Conservation (phyloP, 2,797 vertebrate genomes). For the Helostoma temminkii region DNA sequence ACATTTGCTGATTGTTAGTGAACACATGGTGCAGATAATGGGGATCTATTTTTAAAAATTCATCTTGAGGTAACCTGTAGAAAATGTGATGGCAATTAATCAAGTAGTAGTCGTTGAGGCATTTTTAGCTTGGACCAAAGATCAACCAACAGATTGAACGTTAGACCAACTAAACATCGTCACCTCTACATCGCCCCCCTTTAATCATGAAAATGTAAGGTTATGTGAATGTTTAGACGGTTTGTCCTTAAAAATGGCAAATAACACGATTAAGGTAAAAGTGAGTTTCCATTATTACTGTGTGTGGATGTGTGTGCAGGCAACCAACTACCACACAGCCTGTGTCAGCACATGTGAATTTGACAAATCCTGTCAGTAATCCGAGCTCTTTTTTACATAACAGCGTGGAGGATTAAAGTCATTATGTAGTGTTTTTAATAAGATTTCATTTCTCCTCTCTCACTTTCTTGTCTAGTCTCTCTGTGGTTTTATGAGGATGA, state of each 20-base stretch:
- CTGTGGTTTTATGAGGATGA: constrained; percentile 36
- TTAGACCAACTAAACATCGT: background rate
- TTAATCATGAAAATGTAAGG: constrained; percentile 18
- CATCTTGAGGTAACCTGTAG: too few species aligned
- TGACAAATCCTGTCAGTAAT: constrained; percentile 57
- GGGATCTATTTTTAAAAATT: too few species aligned
- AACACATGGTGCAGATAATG: background rate
- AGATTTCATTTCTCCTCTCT: constrained; percentile 61
- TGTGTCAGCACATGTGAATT: constrained; percentile 33
- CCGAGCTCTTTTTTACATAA: constrained; percentile 72
- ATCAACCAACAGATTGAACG: too few species aligned
- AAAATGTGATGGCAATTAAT: background rate
- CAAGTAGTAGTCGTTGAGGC: background rate
- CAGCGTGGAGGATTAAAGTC: constrained; percentile 73
- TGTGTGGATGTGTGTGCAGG: background rate
- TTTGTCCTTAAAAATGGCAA: constrained; percentile 4
- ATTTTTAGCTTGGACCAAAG: too few species aligned
- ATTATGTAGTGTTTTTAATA: constrained; percentile 71
- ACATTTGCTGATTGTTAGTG: constrained; percentile 1
- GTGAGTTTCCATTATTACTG: constrained; percentile 1
- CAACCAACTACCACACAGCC: constrained; percentile 1
- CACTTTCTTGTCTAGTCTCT: constrained; percentile 30
- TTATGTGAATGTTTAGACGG: constrained; percentile 19
- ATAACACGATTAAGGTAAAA: background rate
- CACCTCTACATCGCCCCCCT: background rate